Conservation (phyloP, 1,140 invertebrate genomes). For the Drosophila takahashii region DNA sequence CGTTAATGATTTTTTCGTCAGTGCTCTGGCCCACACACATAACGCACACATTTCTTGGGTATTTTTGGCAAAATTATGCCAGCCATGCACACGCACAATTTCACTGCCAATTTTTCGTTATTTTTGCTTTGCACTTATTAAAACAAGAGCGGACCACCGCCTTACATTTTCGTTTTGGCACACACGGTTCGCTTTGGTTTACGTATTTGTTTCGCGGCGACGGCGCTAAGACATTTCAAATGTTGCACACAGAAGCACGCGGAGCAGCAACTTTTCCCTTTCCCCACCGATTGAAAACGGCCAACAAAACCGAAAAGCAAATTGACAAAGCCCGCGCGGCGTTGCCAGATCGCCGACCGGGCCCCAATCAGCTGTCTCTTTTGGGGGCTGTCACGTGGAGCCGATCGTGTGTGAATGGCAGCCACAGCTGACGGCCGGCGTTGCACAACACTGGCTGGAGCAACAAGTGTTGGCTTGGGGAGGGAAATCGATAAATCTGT, state of each 20-base stretch:
- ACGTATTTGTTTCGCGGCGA: conserved; percentile 28
- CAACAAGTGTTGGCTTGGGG: conserved; percentile 34
- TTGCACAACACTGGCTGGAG: conserved; percentile 17
- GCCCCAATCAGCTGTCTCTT: conserved; percentile 20
- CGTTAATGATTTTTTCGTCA: conserved; percentile 49
- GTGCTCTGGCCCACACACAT: conserved; percentile 46
- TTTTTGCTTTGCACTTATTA: conserved; percentile 24
- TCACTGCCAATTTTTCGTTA: conserved; percentile 45
- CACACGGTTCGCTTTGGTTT: conserved; percentile 7
- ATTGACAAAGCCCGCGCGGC: conserved; percentile 8
- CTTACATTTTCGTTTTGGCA: conserved; percentile 58
- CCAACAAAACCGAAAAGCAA: conserved; percentile 23
- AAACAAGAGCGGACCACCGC: conserved; percentile 8
- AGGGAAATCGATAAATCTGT: conserved; percentile 4
- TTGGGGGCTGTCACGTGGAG: background rate
- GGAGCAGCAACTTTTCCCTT: conserved; percentile 25
- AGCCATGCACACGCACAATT: conserved; percentile 46
- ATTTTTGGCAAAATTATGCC: conserved; percentile 41
- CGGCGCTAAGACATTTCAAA: conserved; percentile 41
- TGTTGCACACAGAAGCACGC: conserved; percentile 22
- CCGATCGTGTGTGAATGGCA: conserved; percentile 7
- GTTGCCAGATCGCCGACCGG: conserved; percentile 11
- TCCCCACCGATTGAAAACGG: conserved; percentile 25
- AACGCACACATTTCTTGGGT: conserved; percentile 6
- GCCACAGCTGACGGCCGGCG: background rate